Evolutionary conservation across 2,797 vertebrate genomes (phyloP), one percentile per base, ranked within the genome.

Genomic region (Anomalospiza imberbis): DNA sequence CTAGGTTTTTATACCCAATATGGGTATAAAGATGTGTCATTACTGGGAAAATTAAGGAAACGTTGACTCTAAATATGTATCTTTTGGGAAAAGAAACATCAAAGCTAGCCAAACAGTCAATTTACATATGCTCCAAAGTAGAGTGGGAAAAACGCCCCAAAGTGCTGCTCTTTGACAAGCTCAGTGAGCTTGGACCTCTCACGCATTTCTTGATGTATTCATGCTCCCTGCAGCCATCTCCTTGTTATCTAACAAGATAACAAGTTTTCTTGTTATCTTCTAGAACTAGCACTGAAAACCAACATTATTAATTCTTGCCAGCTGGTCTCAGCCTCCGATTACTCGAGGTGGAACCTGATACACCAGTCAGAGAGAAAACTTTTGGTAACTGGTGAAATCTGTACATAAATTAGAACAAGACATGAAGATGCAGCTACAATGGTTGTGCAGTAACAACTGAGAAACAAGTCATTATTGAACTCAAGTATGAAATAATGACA

Each of bases 181-280:
- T 82, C 22, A n/a, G 36, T 29, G 19, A 57, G 5, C 7, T 71
- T 36, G 9, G 29, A 61, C 54, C 10, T 53, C 22, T 53, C 24
- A 6, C 40, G 16, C 3, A 3, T 26, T 48, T 73, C 66, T 54
- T 45, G 12, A 47, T 47, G 8, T 17, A 58, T 9, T 2, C 1
- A 0, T n/a, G 21, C 10, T n/a, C 3, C 26, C 13, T 3, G 4
- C 20, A 55, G 36, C 12, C 3, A 0, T 32, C 85, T 26, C 8
- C 17, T 58, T 36, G 24, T 26, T 58, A 58, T 36, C 57, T 26
- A 36, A 58, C 34, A 58, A 17, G 34, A 13, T 18, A 58, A 26
- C 17, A 58, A 50, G 19, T 45, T 75, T 60, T 44, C 34, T 42
- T 67, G 32, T 22, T 32, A 8, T 40, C 54, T 58, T 71, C 36